These are phyloP conservation scores for Phocides pigmalion DNA, from an alignment of 1,140 invertebrate species.

Conservation along the genomic window DNA sequence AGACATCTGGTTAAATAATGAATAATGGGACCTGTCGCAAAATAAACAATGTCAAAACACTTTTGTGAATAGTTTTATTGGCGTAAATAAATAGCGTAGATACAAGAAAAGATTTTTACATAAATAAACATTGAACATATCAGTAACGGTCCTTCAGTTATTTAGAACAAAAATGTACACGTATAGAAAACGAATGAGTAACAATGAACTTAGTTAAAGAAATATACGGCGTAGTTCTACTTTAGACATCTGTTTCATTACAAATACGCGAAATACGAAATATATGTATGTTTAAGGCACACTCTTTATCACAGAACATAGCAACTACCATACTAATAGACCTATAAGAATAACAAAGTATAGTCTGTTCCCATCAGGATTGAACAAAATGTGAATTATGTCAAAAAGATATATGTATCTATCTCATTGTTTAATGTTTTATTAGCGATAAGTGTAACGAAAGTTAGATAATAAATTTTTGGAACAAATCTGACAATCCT, in stretches of 20 bases:
- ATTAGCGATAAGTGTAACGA: too few species aligned
- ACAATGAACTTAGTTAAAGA: neutral
- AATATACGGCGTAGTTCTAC: neutral
- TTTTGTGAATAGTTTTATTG: constrained; percentile 48
- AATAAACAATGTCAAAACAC: constrained; percentile 28
- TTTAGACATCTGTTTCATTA: neutral
- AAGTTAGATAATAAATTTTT: neutral
- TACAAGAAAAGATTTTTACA: constrained; percentile 26
- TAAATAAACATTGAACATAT: constrained; percentile 15
- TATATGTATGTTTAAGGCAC: constrained; percentile 65
- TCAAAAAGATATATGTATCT: too few species aligned
- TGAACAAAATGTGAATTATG: too few species aligned
- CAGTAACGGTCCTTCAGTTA: neutral
- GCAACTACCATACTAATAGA: constrained; percentile 43
- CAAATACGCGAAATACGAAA: constrained; percentile 25
- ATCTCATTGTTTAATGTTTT: too few species aligned
- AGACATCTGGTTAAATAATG: constrained; percentile 20
- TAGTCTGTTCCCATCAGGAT: neutral
- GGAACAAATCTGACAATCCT: neutral
- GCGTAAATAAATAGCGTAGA: constrained; percentile 44
- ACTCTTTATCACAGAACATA: constrained; percentile 71
- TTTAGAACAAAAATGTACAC: neutral
- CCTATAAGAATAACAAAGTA: constrained; percentile 20
- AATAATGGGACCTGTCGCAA: neutral
- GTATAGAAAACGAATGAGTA: neutral